Conservation (phyloP, 2,113 vertebrate genomes). For the Neolamprologus tretocephalus region DNA sequence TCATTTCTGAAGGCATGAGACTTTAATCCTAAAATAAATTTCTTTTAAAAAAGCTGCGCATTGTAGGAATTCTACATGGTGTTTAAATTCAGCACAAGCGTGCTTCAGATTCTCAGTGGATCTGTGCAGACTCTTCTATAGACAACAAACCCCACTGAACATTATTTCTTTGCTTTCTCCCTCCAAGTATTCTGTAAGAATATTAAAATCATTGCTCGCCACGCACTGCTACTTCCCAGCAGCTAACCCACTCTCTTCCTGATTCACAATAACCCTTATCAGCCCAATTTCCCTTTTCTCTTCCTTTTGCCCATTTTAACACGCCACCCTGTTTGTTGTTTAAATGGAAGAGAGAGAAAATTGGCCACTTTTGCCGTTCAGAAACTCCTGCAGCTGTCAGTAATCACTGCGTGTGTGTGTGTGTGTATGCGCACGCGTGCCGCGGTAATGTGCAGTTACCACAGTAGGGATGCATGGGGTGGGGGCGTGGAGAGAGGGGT, state of each 20-base stretch:
- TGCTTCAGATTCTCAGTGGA: neutral
- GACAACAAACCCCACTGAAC: neutral
- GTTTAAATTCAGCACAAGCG: neutral
- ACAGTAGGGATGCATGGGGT: slow-evolving; percentile 38
- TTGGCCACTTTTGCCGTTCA: slow-evolving; percentile 74
- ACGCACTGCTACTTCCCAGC: slow-evolving; percentile 23
- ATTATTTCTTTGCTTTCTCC: neutral
- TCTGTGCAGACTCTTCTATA: neutral
- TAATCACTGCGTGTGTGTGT: slow-evolving; percentile 55
- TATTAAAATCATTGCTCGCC: slow-evolving; percentile 35
- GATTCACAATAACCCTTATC: slow-evolving; percentile 61
- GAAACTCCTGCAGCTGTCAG: slow-evolving; percentile 74
- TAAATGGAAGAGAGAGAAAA: slow-evolving; percentile 76
- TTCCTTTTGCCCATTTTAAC: slow-evolving; percentile 57
- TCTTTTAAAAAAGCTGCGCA: neutral
- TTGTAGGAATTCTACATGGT: neutral
- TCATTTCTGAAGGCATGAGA: neutral
- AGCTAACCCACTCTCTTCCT: slow-evolving; percentile 39
- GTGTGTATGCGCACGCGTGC: neutral
- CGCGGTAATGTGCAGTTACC: slow-evolving; percentile 60
- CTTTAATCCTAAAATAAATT: neutral
- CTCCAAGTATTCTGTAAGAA: slow-evolving; percentile 28
- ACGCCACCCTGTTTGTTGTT: slow-evolving; percentile 72
- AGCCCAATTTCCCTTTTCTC: slow-evolving; percentile 57
- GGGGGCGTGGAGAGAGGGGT: slow-evolving; percentile 55